Conservation (phyloP, 2,888 invertebrate genomes). For the Pteria penguin region DNA sequence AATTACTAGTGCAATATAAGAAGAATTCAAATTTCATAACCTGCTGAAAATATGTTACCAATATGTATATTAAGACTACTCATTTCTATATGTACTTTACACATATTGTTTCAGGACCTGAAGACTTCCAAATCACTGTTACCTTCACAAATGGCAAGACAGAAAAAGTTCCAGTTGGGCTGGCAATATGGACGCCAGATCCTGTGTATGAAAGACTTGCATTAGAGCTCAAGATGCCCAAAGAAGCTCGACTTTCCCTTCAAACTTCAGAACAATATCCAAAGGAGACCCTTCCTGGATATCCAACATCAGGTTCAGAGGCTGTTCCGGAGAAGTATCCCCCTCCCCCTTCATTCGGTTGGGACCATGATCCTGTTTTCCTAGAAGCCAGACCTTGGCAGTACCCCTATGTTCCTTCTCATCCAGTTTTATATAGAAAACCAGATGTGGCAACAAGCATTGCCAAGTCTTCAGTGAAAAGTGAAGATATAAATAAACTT, state of each 20-base stretch:
- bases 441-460: neutral
- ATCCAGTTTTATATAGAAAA: constrained; percentile 49
- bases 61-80: neutral
- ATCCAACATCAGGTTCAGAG: constrained; percentile 74
- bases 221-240: constrained; percentile 77
- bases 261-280: constrained; percentile 73
- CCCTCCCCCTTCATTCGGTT: constrained; percentile 60
- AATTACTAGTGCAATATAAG: no score
- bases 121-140: constrained; percentile 72
- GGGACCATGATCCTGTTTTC: constrained; percentile 59
- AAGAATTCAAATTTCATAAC: no score
- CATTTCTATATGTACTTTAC: neutral
- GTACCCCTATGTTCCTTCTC: constrained; percentile 56
- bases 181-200: constrained; percentile 77
- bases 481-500: constrained; percentile 55
- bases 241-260: constrained; percentile 71
- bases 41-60: no score
- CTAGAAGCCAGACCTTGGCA: constrained; percentile 60
- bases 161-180: constrained; percentile 63
- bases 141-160: constrained; percentile 76
- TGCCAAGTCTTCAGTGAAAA: constrained; percentile 48
- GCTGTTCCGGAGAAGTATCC: constrained; percentile 71
- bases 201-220: constrained; percentile 75
- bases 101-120: constrained; percentile 61
- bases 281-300: constrained; percentile 69